Conservation (phyloP, 2,797 vertebrate genomes). For the Ctenosaura bakeri region DNA sequence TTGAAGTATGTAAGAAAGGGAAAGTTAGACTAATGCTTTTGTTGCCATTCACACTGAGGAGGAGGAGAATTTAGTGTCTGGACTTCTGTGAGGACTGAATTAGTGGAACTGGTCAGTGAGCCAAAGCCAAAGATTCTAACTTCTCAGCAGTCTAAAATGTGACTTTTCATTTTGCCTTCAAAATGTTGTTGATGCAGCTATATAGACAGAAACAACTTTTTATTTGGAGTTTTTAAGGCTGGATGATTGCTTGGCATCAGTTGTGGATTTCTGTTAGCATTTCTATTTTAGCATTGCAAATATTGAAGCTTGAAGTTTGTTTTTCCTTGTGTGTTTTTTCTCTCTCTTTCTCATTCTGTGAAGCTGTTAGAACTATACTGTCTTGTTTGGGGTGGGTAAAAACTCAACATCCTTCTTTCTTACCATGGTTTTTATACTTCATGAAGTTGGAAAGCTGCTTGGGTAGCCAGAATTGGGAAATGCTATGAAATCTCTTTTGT, state of each 20-base stretch:
- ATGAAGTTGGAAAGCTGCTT: not conserved
- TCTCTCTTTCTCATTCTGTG: not conserved
- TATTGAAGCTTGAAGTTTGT: constrained; percentile 18
- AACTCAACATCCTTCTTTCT: not conserved
- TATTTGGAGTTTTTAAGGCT: not conserved
- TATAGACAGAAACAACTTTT: not conserved
- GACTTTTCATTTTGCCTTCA: not conserved
- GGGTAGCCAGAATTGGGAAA: not conserved
- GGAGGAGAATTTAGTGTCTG: not conserved
- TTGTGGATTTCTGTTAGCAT: constrained; percentile 4
- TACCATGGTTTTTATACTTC: not conserved
- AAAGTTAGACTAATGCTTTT: not conserved
- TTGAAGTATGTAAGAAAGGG: not conserved
- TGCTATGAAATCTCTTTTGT: constrained; percentile 27
- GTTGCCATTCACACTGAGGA: not conserved
- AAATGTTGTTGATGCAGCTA: not conserved
- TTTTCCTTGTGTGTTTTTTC: not conserved
- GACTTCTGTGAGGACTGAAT: not conserved
- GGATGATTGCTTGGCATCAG: not conserved
- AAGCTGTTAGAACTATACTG: constrained; percentile 8
- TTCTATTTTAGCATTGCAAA: constrained; percentile 43
- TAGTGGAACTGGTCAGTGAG: not conserved
- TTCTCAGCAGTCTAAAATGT: not conserved
- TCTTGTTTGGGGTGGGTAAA: constrained; percentile 1
- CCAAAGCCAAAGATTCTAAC: too few relatives aligned